Conservation (phyloP, 2,888 invertebrate genomes). For the Malacosoma neustria region DNA sequence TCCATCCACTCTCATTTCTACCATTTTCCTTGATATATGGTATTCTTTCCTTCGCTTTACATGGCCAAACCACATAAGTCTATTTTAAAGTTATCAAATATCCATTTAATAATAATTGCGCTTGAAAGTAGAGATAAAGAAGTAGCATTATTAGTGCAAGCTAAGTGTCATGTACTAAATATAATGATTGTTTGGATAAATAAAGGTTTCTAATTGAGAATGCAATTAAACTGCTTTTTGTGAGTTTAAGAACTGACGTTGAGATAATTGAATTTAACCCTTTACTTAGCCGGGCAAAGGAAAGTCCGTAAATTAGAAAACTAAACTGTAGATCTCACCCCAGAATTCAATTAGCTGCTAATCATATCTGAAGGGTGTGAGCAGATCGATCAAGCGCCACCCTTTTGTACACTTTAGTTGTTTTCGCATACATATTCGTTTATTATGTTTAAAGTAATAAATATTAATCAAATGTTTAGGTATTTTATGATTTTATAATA, state of each 20-base stretch:
- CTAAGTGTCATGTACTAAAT: too few relatives aligned
- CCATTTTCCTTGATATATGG: too few relatives aligned
- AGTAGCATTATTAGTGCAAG: too few relatives aligned
- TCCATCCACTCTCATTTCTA: too few relatives aligned
- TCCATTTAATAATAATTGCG: too few relatives aligned
- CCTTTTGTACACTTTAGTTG: conserved; percentile 39
- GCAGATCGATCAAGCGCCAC: conserved; percentile 53
- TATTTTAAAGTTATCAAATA: too few relatives aligned
- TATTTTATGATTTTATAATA: too few relatives aligned
- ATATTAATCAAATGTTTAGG: too few relatives aligned
- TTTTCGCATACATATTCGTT: conserved; percentile 11
- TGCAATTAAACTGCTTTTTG: conserved; percentile 49
- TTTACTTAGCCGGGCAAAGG: conserved; percentile 56
- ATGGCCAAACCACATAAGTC: too few relatives aligned
- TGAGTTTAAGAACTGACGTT: conserved; percentile 40
- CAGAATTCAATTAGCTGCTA: conserved; percentile 71
- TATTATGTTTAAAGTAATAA: too few relatives aligned
- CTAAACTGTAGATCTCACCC: conserved; percentile 72
- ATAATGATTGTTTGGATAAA: conserved; percentile 26
- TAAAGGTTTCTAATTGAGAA: conserved; percentile 32
- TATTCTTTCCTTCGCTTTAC: too few relatives aligned
- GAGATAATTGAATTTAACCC: conserved; percentile 71
- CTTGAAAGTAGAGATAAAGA: too few relatives aligned
- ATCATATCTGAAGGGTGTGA: conserved; percentile 73
- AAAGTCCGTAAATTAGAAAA: conserved; percentile 73